These are phyloP conservation scores for Fopius arisanus DNA, from an alignment of 1,140 invertebrate species.

Conservation along the genomic window DNA sequence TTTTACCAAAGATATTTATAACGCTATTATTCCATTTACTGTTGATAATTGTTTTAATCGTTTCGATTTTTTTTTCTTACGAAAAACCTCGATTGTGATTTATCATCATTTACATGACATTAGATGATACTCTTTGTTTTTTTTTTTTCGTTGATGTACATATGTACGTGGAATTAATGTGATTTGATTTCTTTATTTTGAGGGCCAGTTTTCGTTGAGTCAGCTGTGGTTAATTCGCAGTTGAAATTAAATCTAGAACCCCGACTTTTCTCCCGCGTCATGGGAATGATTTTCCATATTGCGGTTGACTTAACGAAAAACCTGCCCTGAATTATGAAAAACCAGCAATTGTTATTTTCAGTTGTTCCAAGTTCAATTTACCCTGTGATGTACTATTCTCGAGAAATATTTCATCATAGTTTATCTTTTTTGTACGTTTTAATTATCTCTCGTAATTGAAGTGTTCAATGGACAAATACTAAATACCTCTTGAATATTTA, in stretches of 20 bases:
- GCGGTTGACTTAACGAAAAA: no score
- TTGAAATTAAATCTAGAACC: no score
- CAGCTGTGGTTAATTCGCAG: no score
- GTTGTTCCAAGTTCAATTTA: background rate
- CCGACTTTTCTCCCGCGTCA: no score
- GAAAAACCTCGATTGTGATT: conserved; percentile 31
- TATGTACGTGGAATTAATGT: conserved; percentile 16
- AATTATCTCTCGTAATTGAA: background rate
- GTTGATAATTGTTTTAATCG: conserved; percentile 32
- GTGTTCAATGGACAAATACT: conserved; percentile 17
- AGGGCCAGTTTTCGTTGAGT: no score
- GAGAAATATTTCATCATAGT: background rate
- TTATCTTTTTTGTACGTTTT: background rate
- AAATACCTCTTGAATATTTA: conserved; percentile 11
- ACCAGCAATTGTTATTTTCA: background rate
- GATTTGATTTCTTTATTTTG: background rate
- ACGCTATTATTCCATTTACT: conserved; percentile 12
- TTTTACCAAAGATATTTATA: conserved; percentile 51
- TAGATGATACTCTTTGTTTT: conserved; percentile 20
- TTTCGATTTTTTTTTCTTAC: conserved; percentile 38
- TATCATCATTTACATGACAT: conserved; percentile 32
- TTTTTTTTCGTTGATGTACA: conserved; percentile 28
- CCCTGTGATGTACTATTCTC: background rate
- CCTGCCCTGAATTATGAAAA: no score
- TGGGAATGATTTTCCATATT: no score